These are phyloP conservation scores for Pipistrellus kuhlii DNA, from an alignment of 2,797 vertebrate species.

Conservation along the genomic window DNA sequence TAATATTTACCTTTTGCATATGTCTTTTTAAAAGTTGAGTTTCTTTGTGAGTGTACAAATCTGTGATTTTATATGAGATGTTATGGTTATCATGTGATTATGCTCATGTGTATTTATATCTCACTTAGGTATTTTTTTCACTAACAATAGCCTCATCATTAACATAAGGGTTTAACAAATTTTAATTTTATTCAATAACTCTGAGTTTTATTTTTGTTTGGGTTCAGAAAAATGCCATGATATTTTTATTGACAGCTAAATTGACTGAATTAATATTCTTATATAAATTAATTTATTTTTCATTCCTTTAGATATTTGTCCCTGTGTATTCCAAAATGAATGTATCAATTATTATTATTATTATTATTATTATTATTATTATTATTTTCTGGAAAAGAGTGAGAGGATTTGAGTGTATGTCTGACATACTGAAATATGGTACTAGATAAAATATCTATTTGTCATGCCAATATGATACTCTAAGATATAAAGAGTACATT, in stretches of 20 bases:
- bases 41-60: neutral
- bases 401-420: neutral
- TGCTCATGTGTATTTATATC: neutral
- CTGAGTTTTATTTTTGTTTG: conserved; percentile 39
- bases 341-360: neutral
- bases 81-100: neutral
- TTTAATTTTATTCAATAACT: conserved; percentile 24
- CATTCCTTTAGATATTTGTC: neutral
- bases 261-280: conserved; percentile 15
- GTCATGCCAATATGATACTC: neutral
- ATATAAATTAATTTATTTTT: conserved; percentile 35
- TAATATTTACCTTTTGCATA: conserved; percentile 19
- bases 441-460: conserved; percentile 15
- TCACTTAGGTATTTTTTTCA: neutral
- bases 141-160: neutral
- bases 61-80: conserved; percentile 12
- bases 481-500: neutral
- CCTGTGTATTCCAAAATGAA: neutral
- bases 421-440: conserved; percentile 35
- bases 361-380: neutral
- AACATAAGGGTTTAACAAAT: neutral
- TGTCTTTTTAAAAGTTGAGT: neutral
- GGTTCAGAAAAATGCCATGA: conserved; percentile 37
- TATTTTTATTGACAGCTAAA: conserved; percentile 31
- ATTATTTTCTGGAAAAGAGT: neutral